These are phyloP conservation scores for Chloroceryle aenea DNA, from an alignment of 2,113 vertebrate species.

Conservation along the genomic window DNA sequence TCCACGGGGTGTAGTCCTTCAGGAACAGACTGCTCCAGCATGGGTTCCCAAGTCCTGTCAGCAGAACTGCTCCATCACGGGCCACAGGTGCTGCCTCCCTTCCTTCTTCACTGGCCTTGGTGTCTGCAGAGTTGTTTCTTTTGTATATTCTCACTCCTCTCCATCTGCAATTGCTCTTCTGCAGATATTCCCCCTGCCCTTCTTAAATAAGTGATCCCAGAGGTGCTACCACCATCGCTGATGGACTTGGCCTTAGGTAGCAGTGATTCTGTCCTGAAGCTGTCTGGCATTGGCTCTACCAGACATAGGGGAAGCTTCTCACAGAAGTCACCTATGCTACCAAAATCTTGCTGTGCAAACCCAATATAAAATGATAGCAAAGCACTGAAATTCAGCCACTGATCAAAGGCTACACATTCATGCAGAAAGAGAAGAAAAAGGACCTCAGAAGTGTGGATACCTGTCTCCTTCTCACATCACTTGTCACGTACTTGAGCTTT, in stretches of 20 bases:
- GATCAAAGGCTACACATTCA: not conserved
- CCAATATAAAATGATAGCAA: not conserved
- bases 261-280: rapidly evolving
- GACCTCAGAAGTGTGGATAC: not conserved
- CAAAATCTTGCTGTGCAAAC: rapidly evolving
- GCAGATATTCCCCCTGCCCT: not conserved
- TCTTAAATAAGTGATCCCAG: not conserved
- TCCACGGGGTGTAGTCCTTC: not conserved
- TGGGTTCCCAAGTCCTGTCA: not conserved
- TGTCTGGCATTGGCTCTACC: not conserved
- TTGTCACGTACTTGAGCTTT: not conserved
- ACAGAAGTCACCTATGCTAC: not conserved
- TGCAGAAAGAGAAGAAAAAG: not conserved
- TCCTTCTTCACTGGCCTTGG: not conserved
- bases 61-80: not conserved
- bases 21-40: not conserved
- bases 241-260: not conserved
- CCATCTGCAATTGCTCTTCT: not conserved
- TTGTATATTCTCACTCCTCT: not conserved
- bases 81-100: not conserved
- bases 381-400: not conserved
- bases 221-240: rapidly evolving
- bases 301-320: not conserved
- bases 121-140: not conserved
- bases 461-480: not conserved